Conservation (phyloP, 2,888 invertebrate species). For the Arctia plantaginis region DNA sequence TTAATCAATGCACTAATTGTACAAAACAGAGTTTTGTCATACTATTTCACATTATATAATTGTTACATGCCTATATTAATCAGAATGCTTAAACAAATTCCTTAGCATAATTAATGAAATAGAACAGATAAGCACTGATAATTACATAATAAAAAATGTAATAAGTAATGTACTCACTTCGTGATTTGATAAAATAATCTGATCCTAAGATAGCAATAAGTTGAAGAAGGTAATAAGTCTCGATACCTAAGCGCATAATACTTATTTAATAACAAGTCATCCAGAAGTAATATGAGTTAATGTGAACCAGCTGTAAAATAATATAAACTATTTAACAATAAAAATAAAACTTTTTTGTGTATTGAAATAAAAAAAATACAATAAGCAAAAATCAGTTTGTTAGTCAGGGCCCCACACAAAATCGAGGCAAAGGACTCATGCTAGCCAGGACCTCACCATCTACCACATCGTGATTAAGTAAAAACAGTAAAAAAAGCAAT, state of each 20-base stretch:
- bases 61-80: not conserved
- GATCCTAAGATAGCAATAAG: conserved; percentile 27
- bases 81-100: not conserved
- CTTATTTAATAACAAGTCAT: not conserved
- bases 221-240: conserved; percentile 6
- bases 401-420: not conserved
- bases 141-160: conserved; percentile 28
- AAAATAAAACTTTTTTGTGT: too few species aligned
- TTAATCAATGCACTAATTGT: not conserved
- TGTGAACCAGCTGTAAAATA: not conserved
- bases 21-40: not conserved
- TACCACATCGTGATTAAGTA: not conserved
- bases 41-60: not conserved
- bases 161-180: conserved; percentile 26
- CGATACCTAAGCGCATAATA: not conserved
- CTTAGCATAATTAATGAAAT: not conserved
- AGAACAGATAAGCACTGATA: conserved; percentile 18
- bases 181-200: conserved; percentile 31
- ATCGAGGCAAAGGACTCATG: not conserved
- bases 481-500: too few species aligned
- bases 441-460: not conserved
- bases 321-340: not conserved
- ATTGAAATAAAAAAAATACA: too few species aligned
- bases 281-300: too few species aligned
- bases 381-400: not conserved